Conservation (phyloP, 2,797 vertebrate species). For the Chelon auratus region DNA sequence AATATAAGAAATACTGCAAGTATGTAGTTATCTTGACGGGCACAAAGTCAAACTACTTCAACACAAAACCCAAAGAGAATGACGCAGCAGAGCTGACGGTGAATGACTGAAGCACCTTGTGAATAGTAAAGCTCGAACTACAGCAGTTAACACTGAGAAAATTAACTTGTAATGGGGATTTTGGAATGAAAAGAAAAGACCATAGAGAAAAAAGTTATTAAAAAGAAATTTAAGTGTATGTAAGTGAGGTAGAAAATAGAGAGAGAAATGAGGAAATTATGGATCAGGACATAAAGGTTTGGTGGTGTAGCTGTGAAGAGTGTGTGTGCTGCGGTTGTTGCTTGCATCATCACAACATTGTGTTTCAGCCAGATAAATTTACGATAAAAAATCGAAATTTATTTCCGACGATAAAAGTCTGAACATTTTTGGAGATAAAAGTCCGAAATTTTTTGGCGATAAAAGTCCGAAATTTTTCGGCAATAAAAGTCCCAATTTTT, state of each 20-base stretch:
- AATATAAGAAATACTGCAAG: neutral
- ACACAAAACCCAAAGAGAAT: constrained; percentile 7
- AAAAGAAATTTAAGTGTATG: neutral
- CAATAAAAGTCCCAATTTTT: too few species aligned
- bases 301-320: neutral
- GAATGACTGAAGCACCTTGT: constrained; percentile 32
- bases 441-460: too few species aligned
- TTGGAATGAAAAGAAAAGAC: neutral
- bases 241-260: neutral
- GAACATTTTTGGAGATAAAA: too few species aligned
- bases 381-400: too few species aligned
- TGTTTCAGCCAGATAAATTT: too few species aligned
- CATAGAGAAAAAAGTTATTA: neutral
- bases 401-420: too few species aligned
- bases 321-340: neutral
- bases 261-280: neutral
- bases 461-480: too few species aligned
- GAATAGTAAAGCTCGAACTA: constrained; percentile 12
- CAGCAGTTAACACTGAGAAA: too few species aligned
- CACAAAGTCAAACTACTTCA: constrained; percentile 31
- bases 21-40: neutral
- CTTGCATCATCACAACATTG: too few species aligned
- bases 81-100: neutral
- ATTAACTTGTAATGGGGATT: neutral
- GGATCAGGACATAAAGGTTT: neutral